These are phyloP conservation scores for Xylota segnis DNA, from an alignment of 2,888 invertebrate genomes.

Conservation along the genomic window DNA sequence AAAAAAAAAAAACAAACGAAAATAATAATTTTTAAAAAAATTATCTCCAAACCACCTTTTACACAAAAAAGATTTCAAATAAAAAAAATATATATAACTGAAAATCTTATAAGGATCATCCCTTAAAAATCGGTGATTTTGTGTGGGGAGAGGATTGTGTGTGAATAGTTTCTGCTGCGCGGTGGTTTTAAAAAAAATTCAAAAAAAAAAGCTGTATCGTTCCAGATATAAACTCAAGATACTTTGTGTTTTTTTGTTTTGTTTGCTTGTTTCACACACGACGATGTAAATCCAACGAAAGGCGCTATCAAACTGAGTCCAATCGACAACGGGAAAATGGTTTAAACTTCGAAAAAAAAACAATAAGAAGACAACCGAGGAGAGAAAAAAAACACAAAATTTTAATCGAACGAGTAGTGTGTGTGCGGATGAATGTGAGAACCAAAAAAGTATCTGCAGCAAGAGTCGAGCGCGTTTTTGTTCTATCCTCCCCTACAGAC, in stretches of 20 bases:
- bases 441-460: slow-evolving; percentile 53
- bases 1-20: slow-evolving; percentile 12
- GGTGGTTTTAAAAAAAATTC: slow-evolving; percentile 46
- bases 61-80: slow-evolving; percentile 27
- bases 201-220: slow-evolving; percentile 42
- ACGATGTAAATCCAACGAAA: slow-evolving; percentile 82
- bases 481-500: slow-evolving; percentile 71
- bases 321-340: slow-evolving; percentile 68
- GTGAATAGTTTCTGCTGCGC: slow-evolving; percentile 58
- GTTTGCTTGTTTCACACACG: slow-evolving; percentile 43
- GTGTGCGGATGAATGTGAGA: slow-evolving; percentile 36
- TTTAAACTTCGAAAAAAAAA: slow-evolving; percentile 70
- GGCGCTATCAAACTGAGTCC: slow-evolving; percentile 81
- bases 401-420: slow-evolving; percentile 18
- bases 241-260: slow-evolving; percentile 27
- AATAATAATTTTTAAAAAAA: too few relatives aligned
- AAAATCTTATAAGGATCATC: slow-evolving; percentile 56
- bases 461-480: slow-evolving; percentile 45
- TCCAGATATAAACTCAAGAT: slow-evolving; percentile 11
- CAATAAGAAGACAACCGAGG: slow-evolving; percentile 51
- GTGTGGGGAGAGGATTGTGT: slow-evolving; percentile 20
- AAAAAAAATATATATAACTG: slow-evolving; percentile 31
- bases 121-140: slow-evolving; percentile 29
- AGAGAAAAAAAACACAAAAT: slow-evolving; percentile 35
- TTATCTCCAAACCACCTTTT: slow-evolving; percentile 4